Base-by-base conservation (phyloP, 2,797 vertebrate species). In the Ciconia nigra region DNA sequence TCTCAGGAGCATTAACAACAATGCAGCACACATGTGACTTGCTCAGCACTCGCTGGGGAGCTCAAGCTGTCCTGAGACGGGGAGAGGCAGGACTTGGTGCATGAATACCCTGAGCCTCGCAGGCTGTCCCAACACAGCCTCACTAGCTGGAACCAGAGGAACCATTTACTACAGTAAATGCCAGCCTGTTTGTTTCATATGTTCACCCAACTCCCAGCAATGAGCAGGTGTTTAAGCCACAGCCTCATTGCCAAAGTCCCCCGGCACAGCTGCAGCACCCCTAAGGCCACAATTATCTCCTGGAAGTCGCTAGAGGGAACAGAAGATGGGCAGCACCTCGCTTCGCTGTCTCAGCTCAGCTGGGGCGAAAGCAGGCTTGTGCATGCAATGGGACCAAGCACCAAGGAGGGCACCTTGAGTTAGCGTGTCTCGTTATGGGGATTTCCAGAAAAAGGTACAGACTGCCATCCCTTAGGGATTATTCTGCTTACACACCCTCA, bases 171-270 rank as follows among this genome's bases (percentile, higher is more conserved):
- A 72, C 24, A 66, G 31, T 51, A 63, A 86, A 77, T 12, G 13
- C 17, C 67, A 77, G 35, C 10, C 55, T 76, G 18, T 78, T 89
- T 44, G 35, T 82, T 35, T 52, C 28, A 24, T 5, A 20, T 11
- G 13, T 47, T 52, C 42, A 59, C 46, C n/a, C 37, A 88, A 19
- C 41, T 46, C 78, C 14, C 47, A 86, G 33, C n/a, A 69, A 24
- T 8, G 24, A 88, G 35, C 29, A 81, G 8, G 17, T 3, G 3
- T 81, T 86, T 74, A 74, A 90, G 52, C 12, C 37, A 74, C 39
- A 73, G 20, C 3, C 29, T 83, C 2, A 0, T 2, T 77, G 21
- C 13, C 4, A 1, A 41, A 66, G 39, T 44, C 2, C 7, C 35
- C 17, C 1, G 1, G 51, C 0, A 0, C 26, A 89, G 49, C 11